Base-by-base conservation (phyloP, 2,797 vertebrate species). In the Staurois parvus region DNA sequence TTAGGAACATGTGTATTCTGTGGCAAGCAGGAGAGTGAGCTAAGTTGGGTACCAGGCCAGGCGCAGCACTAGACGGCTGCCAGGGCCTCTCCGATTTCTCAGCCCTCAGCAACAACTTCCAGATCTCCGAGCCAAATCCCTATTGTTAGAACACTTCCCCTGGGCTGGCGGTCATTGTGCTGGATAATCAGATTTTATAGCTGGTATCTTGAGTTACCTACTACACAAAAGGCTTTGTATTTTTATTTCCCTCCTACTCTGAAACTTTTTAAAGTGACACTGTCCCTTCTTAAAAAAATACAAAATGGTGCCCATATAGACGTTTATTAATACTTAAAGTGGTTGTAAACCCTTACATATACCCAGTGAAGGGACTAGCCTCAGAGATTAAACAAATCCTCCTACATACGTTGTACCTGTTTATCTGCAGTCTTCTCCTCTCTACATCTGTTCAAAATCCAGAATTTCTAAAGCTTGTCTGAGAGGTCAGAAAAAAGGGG, bases 131-230 rank as follows among this genome's bases (percentile, higher is more conserved):
- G 85, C 79, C 73, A 86, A 82, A 67, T 78, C 48, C 29, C 74
- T 82, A 86, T 86, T 86, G 85, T 86, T 82, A 82, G 85, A 82
- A 45, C 76, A n/a, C 21, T 52, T 67, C 74, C 79, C 79, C 69
- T 17, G 56, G 67, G 74, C 26, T 37, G n/a, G 21, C 28, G 67
- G 28, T 76, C 42, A 37, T 74, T 76, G 78, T 59, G 72, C 72
- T 32, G 48, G 64, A 85, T 81, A 70, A 73, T 30, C 62, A 2
- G 42, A 21, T 69, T 68, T 64, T 69, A 59, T 19, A 78, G n/a
- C 59, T 42, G 37, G 79, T 29, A 56, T 76, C 66, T 70, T n/a
- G 28, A 10, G 69, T 81, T 56, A 48, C 37, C 64, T 32, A 32
- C 73, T 66, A 42, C 37, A 66, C 56, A 64, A 69, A 67, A 13